A percentile compares a stretch with the other conserved stretches of the same genome.
phyloP scores from a whole-genome alignment of 2,888 invertebrate species.

The Aphidoletes aphidimyza region DNA sequence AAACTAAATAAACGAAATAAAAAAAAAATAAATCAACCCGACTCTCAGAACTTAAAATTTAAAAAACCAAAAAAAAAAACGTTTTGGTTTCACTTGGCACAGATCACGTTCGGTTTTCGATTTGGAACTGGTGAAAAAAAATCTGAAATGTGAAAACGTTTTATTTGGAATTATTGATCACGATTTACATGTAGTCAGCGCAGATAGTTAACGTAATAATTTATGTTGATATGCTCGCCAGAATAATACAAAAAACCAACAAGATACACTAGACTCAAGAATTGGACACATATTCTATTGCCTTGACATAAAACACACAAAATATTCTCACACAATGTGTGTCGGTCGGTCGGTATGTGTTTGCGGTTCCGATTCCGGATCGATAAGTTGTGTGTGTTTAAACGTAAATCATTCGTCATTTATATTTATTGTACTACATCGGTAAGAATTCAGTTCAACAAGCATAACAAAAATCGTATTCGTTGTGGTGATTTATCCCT shows the following conservation, averaged over 20 bases:
- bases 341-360: neutral
- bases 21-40: neutral
- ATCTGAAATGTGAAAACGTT: neutral
- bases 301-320: conserved; percentile 37
- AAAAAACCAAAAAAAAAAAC: too few species aligned
- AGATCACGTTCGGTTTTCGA: conserved; percentile 1
- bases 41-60: too few species aligned
- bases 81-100: conserved; percentile 36
- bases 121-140: neutral
- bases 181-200: neutral
- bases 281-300: conserved; percentile 25
- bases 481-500: neutral
- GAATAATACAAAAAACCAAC: neutral
- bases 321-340: conserved; percentile 6
- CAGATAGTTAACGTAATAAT: conserved; percentile 40
- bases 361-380: too few species aligned
- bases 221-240: neutral
- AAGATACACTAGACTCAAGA: neutral
- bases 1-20: neutral
- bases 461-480: too few species aligned
- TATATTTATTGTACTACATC: too few species aligned
- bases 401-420: too few species aligned
- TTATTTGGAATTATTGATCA: neutral
- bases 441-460: too few species aligned
- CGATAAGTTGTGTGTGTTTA: too few species aligned